Evolutionary conservation across 1,140 invertebrate species (phyloP).

Genomic region (Zophobas morio): DNA sequence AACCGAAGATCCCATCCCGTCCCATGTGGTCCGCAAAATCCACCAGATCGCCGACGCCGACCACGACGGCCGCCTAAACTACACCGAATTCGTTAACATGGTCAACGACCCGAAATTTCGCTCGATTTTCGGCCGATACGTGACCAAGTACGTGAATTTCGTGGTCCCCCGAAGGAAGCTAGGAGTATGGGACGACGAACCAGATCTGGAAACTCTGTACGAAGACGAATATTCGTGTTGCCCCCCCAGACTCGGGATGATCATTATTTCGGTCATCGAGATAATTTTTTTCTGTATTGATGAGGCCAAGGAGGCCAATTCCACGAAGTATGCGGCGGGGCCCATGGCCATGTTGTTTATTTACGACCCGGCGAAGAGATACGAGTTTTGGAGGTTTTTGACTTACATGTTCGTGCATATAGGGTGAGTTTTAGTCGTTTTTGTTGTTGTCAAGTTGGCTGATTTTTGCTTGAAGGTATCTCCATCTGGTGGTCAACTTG

Average conservation of each 20-base stretch:
- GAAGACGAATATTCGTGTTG: conserved; percentile 89
- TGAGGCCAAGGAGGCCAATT: conserved; percentile 66
- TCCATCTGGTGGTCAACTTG: conserved; percentile 93
- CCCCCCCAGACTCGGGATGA: conserved; percentile 91
- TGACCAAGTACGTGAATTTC: conserved; percentile 60
- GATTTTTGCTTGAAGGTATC: conserved; percentile 70
- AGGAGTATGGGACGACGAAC: conserved; percentile 45
- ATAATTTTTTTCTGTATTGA: conserved; percentile 81
- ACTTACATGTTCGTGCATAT: conserved; percentile 98
- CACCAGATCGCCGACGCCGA: conserved; percentile 80
- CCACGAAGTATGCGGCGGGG: conserved; percentile 72
- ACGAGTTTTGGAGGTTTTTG: conserved; percentile 93
- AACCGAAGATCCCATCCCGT: conserved; percentile 80
- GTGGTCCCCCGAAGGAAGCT: conserved; percentile 63
- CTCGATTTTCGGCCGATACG: conserved; percentile 72
- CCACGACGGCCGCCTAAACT: conserved; percentile 81
- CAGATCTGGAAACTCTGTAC: conserved; percentile 70
- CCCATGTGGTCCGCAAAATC: conserved; percentile 79
- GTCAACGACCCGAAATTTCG: conserved; percentile 77
- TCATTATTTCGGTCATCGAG: conserved; percentile 81
- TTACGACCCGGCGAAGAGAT: conserved; percentile 90
- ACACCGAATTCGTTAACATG: conserved; percentile 86
- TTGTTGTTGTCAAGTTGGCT: conserved; percentile 43
- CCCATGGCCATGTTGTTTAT: conserved; percentile 86
- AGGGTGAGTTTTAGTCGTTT: conserved; percentile 75